A percentile compares a stretch with the other conserved stretches of the same genome.
Conservation (phyloP, 2,113 vertebrate species). For the Phrynosoma blainvillii region DNA sequence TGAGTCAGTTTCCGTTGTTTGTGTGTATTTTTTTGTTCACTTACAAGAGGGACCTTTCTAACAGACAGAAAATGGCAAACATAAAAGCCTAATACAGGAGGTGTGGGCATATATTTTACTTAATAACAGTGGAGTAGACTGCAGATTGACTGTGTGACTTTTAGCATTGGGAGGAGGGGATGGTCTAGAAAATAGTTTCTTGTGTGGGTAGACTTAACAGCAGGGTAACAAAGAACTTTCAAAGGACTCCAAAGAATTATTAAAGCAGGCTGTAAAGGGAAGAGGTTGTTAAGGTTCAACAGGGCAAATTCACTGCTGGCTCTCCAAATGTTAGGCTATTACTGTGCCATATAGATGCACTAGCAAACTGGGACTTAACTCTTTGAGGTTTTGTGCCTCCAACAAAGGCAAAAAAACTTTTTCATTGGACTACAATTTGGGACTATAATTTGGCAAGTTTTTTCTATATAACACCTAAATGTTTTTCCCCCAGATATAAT, state of each 20-base stretch:
- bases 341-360: not conserved
- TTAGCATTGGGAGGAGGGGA: not conserved
- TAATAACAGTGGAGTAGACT: conserved; percentile 34
- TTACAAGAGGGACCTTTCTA: conserved; percentile 13
- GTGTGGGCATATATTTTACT: conserved; percentile 26
- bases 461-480: no score
- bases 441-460: no score
- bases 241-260: not conserved
- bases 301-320: not conserved
- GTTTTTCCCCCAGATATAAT: no score
- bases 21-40: not conserved
- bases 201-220: conserved; percentile 3
- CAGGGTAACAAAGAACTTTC: conserved; percentile 25
- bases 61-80: conserved; percentile 25
- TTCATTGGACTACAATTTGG: no score
- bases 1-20: conserved; percentile 35
- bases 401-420: no score
- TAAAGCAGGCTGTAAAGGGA: not conserved
- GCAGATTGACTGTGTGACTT: conserved; percentile 34
- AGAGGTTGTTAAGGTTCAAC: conserved; percentile 1
- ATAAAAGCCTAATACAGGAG: conserved; percentile 26
- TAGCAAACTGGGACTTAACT: no score
- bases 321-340: not conserved
- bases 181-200: conserved; percentile 24
- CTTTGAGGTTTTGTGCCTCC: no score